Conservation (phyloP, 2,113 vertebrate species). For the Neogobius melanostomus region DNA sequence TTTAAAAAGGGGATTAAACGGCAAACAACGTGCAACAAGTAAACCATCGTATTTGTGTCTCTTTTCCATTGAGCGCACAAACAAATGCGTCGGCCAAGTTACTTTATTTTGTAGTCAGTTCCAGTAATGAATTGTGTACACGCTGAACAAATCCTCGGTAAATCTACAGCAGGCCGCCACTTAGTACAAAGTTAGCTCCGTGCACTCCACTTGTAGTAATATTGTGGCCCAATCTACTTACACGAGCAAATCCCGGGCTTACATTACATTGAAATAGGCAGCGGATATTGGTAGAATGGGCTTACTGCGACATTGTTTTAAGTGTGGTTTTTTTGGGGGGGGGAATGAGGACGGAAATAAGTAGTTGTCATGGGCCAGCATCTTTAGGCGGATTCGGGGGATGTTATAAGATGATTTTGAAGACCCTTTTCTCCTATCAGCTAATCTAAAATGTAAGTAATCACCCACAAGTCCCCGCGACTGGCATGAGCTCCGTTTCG, state of each 20-base stretch:
- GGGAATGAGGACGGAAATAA: slow-evolving; percentile 69
- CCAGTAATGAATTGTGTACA: slow-evolving; percentile 28
- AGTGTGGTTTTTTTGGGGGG: slow-evolving; percentile 61
- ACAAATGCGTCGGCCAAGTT: slow-evolving; percentile 23
- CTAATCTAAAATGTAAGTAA: slow-evolving; percentile 78
- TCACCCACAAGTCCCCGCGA: slow-evolving; percentile 65
- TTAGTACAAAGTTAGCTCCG: slow-evolving; percentile 65
- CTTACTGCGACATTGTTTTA: slow-evolving; percentile 67
- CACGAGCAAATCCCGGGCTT: slow-evolving; percentile 69
- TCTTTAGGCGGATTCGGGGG: slow-evolving; percentile 48
- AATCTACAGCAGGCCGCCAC: slow-evolving; percentile 35
- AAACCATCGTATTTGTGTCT: not conserved
- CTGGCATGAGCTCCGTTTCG: slow-evolving; percentile 66
- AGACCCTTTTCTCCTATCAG: slow-evolving; percentile 71
- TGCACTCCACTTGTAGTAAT: slow-evolving; percentile 67
- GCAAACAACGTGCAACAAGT: not conserved
- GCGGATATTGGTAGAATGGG: slow-evolving; percentile 66
- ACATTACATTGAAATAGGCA: slow-evolving; percentile 70
- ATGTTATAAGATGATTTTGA: slow-evolving; percentile 70
- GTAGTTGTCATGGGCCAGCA: slow-evolving; percentile 53
- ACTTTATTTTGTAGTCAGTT: slow-evolving; percentile 29
- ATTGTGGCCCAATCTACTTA: slow-evolving; percentile 77
- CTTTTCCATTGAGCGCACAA: slow-evolving; percentile 11
- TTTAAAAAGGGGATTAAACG: slow-evolving; percentile 10
- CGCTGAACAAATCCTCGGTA: not conserved